Conservation (phyloP, 2,888 invertebrate species). For the Andrena praecox region DNA sequence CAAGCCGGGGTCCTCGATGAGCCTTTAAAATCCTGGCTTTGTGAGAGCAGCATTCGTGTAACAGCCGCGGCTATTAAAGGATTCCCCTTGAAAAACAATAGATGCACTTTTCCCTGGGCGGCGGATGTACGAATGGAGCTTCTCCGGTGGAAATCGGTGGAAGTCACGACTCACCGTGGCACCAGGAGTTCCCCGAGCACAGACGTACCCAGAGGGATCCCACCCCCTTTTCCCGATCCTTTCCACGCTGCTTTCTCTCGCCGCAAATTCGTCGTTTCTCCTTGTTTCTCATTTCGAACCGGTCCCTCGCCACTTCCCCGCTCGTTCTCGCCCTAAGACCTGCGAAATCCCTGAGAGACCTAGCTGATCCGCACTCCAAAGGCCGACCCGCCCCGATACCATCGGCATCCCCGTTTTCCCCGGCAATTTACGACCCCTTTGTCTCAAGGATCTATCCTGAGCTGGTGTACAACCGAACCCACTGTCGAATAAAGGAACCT, state of each 20-base stretch:
- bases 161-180: constrained; percentile 32
- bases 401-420: constrained; percentile 65
- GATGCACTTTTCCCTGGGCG: constrained; percentile 17
- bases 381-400: constrained; percentile 62
- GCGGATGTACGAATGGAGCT: constrained; percentile 19
- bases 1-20: not conserved
- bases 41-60: constrained; percentile 4
- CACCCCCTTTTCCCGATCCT: not conserved
- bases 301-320: constrained; percentile 20
- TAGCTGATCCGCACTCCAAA: constrained; percentile 33
- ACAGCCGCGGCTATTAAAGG: constrained; percentile 29
- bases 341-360: constrained; percentile 46
- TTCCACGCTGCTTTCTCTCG: not conserved
- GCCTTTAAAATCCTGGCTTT: constrained; percentile 3
- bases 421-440: constrained; percentile 73
- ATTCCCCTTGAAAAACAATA: constrained; percentile 31
- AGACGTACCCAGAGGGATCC: not conserved
- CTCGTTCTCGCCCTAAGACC: constrained; percentile 18
- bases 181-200: constrained; percentile 18
- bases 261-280: not conserved
- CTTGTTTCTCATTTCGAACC: constrained; percentile 8
- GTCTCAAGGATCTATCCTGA: constrained; percentile 68
- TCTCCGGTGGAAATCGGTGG: constrained; percentile 45
- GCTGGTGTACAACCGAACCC: constrained; percentile 20
- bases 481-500: constrained; percentile 18